Base-by-base conservation (phyloP, 1,140 invertebrate species). In the Helicorthomorpha holstii region DNA sequence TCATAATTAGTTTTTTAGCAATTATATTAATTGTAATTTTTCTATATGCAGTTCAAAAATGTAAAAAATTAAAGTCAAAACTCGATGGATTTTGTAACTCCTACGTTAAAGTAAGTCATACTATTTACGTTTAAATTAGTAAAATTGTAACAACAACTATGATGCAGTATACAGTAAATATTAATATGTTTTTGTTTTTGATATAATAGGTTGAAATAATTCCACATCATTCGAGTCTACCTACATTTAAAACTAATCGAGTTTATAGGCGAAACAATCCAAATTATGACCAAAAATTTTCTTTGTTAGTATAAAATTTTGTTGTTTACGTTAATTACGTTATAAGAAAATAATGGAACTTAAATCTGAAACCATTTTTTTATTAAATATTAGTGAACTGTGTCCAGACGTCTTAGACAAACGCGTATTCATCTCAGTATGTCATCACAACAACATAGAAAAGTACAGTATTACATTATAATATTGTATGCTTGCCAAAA, bases 361-460 rank as follows among this genome's bases (percentile, higher is more conserved):
- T n/a, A n/a, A n/a, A n/a, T n/a, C n/a, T n/a, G n/a, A n/a, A n/a
- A n/a, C n/a, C n/a, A n/a, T n/a, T n/a, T n/a, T n/a, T n/a, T n/a
- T n/a, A n/a, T n/a, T n/a, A n/a, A n/a, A n/a, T n/a, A n/a, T 23
- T 45, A 45, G 43, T 45, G 43, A 45, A 45, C 7, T 45, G 22
- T 45, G 4, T 7, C 16, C 16, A 10, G 16, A n/a, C 10, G 21
- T 7, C 43, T 12, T 21, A 12, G 43, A 45, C 21, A 7, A 19
- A 19, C 43, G 43, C 4, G 4, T 45, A 45, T 45, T 45, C n/a
- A 45, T 45, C 19, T 45, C 43, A 12, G 16, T 45, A 12, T 45
- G 43, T 4, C 16, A 22, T 29, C 25, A 22, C 45, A 22, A 48
- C 19, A n/a, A n/a, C n/a, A n/a, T n/a, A n/a, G n/a, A n/a, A n/a